phyloP scores from a whole-genome alignment of 2,888 invertebrate species.

The Drosophila setosimentum region DNA sequence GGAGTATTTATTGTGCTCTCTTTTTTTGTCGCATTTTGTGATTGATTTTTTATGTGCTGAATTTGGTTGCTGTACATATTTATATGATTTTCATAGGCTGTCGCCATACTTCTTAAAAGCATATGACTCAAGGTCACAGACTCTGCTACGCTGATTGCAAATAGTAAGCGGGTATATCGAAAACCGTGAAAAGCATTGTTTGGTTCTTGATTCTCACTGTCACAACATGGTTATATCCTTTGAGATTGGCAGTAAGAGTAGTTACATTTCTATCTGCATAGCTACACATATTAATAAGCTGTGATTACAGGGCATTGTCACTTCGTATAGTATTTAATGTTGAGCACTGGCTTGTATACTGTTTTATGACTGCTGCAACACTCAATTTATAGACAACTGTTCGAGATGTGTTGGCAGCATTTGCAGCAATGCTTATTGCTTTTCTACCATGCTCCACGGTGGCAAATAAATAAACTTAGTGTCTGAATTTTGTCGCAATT shows the following conservation, averaged over 20 bases:
- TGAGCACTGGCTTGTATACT: neutral
- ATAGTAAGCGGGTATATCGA: neutral
- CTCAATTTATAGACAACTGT: constrained; percentile 54
- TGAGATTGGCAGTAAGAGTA: neutral
- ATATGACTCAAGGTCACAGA: constrained; percentile 51
- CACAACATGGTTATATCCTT: neutral
- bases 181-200: no score
- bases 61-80: constrained; percentile 30
- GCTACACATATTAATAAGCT: no score
- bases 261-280: neutral
- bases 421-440: constrained; percentile 47
- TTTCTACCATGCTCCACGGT: constrained; percentile 53
- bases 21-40: constrained; percentile 25
- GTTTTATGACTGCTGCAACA: constrained; percentile 59
- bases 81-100: constrained; percentile 49
- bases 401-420: constrained; percentile 25
- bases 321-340: neutral
- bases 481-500: constrained; percentile 59
- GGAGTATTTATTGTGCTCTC: constrained; percentile 36
- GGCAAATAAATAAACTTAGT: constrained; percentile 61
- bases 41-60: constrained; percentile 17
- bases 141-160: constrained; percentile 3
- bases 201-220: neutral
- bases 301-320: neutral
- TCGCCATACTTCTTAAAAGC: constrained; percentile 42